Base-by-base conservation (phyloP, 1,140 invertebrate genomes). In the Polyergus mexicanus region DNA sequence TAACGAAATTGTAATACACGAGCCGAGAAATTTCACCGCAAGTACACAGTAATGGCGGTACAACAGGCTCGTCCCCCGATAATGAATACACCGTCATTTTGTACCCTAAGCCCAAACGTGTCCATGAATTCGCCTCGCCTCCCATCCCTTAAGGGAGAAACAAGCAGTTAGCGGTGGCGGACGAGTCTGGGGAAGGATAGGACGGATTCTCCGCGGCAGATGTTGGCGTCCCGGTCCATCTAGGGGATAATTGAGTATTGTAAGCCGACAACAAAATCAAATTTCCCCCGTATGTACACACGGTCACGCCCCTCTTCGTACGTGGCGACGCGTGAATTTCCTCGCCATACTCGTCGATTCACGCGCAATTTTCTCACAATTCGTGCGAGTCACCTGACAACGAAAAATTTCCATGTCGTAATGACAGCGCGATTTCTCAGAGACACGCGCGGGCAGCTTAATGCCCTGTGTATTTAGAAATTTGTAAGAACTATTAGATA, bases 201-300 rank as follows among this genome's bases (percentile, higher is more conserved):
- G 68, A 54, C 51, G 78, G 78, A 83, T 74, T 91, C 85, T 63
- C 71, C 66, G 65, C 81, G 84, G 87, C 90, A 91, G 92, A 92
- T 92, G 92, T 91, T 90, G 28, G 28, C 84, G 62, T 35, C 81
- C 77, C 86, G 25, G 69, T 83, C 85, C 76, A 65, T 47, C 62
- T 66, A 74, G 83, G 77, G 85, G 87, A 92, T 93, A 93, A 94
- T 94, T 93, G 92, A 94, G 92, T 94, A 93, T 94, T 94, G 92
- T 91, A 91, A 91, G 90, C 88, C 90, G 91, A 93, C 92, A 93
- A 93, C 88, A 94, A 93, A 93, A 93, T 94, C 91, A 93, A 91
- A 93, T 91, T 93, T 89, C 68, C 74, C 58, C 58, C 56, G 63
- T 74, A 86, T 89, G 65, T 89, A 88, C 77, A 86, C 51, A 69